Percentiles rank a stretch among this genome's conserved stretches.
phyloP scores from a whole-genome alignment of 2,888 invertebrate species.

The Chydorus sphaericus region DNA sequence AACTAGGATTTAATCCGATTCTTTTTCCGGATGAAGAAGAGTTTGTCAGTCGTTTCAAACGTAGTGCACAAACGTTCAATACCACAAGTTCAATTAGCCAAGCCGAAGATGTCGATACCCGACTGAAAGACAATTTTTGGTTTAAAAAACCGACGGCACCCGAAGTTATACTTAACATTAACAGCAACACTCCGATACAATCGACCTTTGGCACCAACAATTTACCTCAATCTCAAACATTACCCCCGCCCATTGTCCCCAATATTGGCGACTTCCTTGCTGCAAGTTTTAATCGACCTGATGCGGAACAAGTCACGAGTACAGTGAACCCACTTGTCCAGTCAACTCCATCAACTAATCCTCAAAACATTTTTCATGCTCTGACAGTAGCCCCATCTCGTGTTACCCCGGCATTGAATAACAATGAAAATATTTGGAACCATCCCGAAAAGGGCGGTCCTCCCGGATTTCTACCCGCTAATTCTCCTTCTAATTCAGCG shows the following conservation, averaged over 20 bases:
- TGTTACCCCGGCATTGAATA: not conserved
- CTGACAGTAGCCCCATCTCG: not conserved
- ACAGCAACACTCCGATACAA: too few relatives aligned
- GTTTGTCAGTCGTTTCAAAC: not conserved
- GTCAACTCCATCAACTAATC: not conserved
- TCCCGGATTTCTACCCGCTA: not conserved
- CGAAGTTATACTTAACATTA: conserved; percentile 6
- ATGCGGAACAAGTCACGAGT: too few relatives aligned
- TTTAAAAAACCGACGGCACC: conserved; percentile 9
- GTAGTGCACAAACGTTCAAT: not conserved
- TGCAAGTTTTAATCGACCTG: too few relatives aligned
- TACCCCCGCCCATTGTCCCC: too few relatives aligned
- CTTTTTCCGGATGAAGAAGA: not conserved
- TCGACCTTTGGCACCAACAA: too few relatives aligned
- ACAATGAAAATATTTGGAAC: not conserved
- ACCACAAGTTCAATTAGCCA: too few relatives aligned
- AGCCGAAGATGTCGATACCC: not conserved
- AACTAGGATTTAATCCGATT: not conserved
- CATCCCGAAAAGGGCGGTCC: not conserved
- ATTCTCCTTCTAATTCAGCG: too few relatives aligned
- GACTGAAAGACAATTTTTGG: conserved; percentile 8
- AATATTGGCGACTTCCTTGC: too few relatives aligned
- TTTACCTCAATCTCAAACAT: too few relatives aligned
- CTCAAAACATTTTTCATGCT: not conserved
- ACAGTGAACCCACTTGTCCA: too few relatives aligned